Conservation (phyloP, 2,113 vertebrate genomes). For the Cynoglossus semilaevis region DNA sequence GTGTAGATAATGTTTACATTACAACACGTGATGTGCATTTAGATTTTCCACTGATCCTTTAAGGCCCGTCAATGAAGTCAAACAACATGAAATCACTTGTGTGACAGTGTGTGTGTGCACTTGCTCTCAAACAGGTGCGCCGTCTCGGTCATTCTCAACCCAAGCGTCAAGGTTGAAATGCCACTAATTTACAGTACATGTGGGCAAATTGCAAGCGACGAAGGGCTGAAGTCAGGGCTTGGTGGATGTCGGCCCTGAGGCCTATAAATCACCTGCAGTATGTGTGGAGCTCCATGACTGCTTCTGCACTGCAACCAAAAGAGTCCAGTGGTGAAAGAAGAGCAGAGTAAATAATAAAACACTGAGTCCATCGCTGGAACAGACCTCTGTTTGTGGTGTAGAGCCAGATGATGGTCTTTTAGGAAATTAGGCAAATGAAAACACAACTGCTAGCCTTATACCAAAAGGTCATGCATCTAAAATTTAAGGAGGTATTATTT, state of each 20-base stretch:
- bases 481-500: too few species aligned
- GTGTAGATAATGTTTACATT: too few species aligned
- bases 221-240: constrained; percentile 12
- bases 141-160: neutral
- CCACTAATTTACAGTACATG: constrained; percentile 15
- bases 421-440: neutral
- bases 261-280: constrained; percentile 61
- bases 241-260: constrained; percentile 16
- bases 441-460: neutral
- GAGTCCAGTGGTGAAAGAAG: constrained; percentile 56
- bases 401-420: neutral
- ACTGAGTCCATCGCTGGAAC: constrained; percentile 35
- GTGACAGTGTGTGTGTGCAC: neutral
- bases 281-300: constrained; percentile 50
- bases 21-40: too few species aligned
- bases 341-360: constrained; percentile 60
- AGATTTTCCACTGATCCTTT: too few species aligned
- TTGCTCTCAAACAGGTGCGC: neutral
- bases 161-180: neutral
- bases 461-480: too few species aligned
- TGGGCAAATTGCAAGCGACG: constrained; percentile 11
- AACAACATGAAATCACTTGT: constrained; percentile 5
- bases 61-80: neutral
- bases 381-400: constrained; percentile 6
- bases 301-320: constrained; percentile 49